Base-by-base conservation (phyloP, 2,797 vertebrate species). In the Acrocephalus scirpaceus region DNA sequence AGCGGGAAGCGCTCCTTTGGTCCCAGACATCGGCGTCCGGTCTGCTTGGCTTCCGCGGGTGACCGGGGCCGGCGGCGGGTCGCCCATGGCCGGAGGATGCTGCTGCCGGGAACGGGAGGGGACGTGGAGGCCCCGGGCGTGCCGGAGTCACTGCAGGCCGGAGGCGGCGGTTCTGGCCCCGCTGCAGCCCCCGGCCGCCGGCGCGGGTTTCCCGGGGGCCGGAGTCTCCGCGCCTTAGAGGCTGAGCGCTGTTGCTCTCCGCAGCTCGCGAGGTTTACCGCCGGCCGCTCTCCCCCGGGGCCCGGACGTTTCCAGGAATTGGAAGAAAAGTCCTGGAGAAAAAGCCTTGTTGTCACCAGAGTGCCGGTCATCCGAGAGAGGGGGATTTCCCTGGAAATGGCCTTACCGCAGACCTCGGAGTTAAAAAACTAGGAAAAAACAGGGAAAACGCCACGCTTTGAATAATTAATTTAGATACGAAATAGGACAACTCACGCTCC, bases 401-500 rank as follows among this genome's bases (percentile, higher is more conserved):
- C 69, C 38, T 53, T 50, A 18, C 32, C 7, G 2, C 77, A 72
- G 60, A 61, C n/a, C 40, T 70, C 36, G 1, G 44, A 29, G 5
- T 34, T 74, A 34, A 69, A 84, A 73, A 3, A 20, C 7, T 10
- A 45, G 57, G 30, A 16, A 34, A 34, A 76, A 27, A 0, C 32
- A 26, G 40, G 54, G 29, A 65, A 80, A 79, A 66, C 4, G 14
- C 60, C 44, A 4, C 2, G 0, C 51, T 71, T 57, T 10, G 30
- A 44, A 10, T 38, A 76, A 18, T 62, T 47, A 5, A 0, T 66
- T 45, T 50, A 65, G 48, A 22, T 66, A 27, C 3, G 10, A 20
- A 29, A 54, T 3, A 0, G 5, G 51, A 21, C 75, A 62, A 56
- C n/a, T 86, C 65, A 5, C 0, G 3, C 10, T 32, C 19, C 27